Conservation (phyloP, 2,888 invertebrate genomes). For the Dynastes grantii region DNA sequence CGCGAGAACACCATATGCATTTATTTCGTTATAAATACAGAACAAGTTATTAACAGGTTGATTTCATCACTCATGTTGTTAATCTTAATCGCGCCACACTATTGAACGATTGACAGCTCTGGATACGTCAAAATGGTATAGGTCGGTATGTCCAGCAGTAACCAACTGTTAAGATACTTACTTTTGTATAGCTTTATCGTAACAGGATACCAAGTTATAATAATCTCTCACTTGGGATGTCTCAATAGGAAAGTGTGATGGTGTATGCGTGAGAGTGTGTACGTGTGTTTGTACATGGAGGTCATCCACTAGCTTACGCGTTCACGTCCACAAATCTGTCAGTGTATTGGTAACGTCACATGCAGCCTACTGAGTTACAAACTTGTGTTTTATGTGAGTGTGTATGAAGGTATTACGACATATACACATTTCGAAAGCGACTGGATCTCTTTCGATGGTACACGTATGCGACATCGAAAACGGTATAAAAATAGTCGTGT, state of each 20-base stretch:
- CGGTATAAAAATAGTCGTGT: conserved; percentile 42
- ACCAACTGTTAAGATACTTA: conserved; percentile 35
- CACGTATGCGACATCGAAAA: conserved; percentile 40
- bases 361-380: conserved; percentile 54
- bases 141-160: not conserved
- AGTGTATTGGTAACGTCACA: conserved; percentile 54
- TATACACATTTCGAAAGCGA: conserved; percentile 44
- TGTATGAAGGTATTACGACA: conserved; percentile 45
- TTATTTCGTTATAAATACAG: not conserved
- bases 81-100: not conserved
- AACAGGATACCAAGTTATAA: conserved; percentile 45
- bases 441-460: conserved; percentile 45
- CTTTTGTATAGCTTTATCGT: conserved; percentile 26
- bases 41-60: not conserved
- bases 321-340: conserved; percentile 53
- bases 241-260: conserved; percentile 43
- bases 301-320: conserved; percentile 47
- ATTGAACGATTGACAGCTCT: conserved; percentile 12
- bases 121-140: conserved; percentile 22
- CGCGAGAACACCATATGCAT: too few relatives aligned
- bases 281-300: conserved; percentile 41
- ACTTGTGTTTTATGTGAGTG: conserved; percentile 47
- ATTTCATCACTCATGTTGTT: conserved; percentile 4
- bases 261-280: conserved; percentile 33
- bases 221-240: conserved; percentile 44